Percentiles rank a stretch among this genome's conserved stretches.
Evolutionary conservation across 2,888 invertebrate species (phyloP).

Genomic region (Tenthredo mesomela): DNA sequence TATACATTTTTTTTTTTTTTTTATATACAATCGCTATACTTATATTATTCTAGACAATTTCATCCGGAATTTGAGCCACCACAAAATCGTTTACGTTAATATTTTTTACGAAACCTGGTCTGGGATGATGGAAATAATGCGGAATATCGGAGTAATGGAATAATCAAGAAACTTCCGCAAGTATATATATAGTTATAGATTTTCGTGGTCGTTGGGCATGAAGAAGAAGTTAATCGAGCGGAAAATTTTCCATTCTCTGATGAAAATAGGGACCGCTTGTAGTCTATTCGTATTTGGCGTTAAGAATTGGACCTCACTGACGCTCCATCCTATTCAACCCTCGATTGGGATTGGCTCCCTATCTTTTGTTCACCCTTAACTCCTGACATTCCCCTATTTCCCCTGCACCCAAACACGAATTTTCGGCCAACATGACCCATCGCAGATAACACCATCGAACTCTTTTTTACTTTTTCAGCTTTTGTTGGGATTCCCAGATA

Average conservation of each 20-base stretch:
- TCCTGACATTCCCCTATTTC: not conserved
- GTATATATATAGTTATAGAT: slow-evolving; percentile 12
- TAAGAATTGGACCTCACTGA: slow-evolving; percentile 7
- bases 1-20: not conserved
- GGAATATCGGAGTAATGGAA: slow-evolving; percentile 23
- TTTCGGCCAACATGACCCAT: not conserved
- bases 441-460: slow-evolving; percentile 13
- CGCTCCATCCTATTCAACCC: not conserved
- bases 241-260: slow-evolving; percentile 36
- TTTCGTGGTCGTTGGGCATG: not conserved
- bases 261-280: slow-evolving; percentile 17
- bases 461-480: not conserved
- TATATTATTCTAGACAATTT: not conserved
- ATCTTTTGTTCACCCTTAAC: slow-evolving; percentile 28
- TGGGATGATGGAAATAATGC: not conserved
- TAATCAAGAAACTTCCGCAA: slow-evolving; percentile 17
- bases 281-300: slow-evolving; percentile 17
- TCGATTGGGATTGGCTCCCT: slow-evolving; percentile 14
- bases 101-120: not conserved
- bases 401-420: too few species aligned
- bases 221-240: slow-evolving; percentile 10
- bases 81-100: not conserved
- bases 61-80: not conserved
- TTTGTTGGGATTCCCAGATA: not conserved
- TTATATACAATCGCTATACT: not conserved